Evolutionary conservation across 2,888 invertebrate genomes (phyloP).

Genomic region (Ophion costatus): DNA sequence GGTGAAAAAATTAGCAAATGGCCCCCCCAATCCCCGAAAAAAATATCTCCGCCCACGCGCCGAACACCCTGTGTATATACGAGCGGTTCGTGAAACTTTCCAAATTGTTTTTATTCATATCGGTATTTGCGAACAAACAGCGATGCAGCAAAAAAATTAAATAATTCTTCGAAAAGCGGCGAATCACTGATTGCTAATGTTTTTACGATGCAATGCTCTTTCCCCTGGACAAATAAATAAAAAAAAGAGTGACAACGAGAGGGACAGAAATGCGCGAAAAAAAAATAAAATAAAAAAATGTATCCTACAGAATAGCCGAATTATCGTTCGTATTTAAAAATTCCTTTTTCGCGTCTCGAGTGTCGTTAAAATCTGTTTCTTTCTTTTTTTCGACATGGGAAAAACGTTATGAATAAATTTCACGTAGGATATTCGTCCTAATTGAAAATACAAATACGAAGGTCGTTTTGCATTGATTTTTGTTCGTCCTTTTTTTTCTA

Average conservation of each 20-base stretch:
- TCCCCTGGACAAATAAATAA: no score
- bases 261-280: no score
- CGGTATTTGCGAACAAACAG: neutral
- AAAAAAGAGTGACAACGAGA: no score
- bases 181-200: neutral
- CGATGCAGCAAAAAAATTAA: slow-evolving; percentile 19
- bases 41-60: no score
- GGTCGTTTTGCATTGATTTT: slow-evolving; percentile 2
- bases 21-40: no score
- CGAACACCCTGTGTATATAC: no score
- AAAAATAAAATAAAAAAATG: no score
- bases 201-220: neutral
- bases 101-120: slow-evolving; percentile 27
- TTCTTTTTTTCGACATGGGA: neutral
- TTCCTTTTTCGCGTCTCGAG: neutral
- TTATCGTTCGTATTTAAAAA: neutral
- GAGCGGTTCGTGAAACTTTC: slow-evolving; percentile 21
- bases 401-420: neutral
- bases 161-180: neutral
- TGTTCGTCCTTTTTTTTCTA: neutral
- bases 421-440: neutral
- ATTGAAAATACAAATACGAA: slow-evolving; percentile 11
- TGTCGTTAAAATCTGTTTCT: neutral
- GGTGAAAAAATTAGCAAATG: no score
- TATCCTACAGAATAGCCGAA: no score